These are phyloP conservation scores for Cheilosia urbana DNA, from an alignment of 2,888 invertebrate species.

Conservation along the genomic window DNA sequence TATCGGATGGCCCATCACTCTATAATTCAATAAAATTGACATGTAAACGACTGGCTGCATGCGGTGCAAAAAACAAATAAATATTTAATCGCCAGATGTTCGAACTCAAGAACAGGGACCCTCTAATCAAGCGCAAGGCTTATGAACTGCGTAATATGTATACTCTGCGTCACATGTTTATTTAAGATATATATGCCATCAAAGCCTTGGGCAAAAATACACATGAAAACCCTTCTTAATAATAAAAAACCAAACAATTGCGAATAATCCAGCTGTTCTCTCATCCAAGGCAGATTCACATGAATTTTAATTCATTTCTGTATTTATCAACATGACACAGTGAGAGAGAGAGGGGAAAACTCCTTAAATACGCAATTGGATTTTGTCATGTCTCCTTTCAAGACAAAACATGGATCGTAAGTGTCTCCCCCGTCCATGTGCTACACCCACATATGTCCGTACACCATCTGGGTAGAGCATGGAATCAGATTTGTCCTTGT, in stretches of 20 bases:
- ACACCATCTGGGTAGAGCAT: conserved; percentile 32
- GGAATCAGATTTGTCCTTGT: conserved; percentile 65
- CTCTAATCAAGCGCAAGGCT: too few species aligned
- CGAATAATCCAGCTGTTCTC: background rate
- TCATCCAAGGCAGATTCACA: conserved; percentile 10
- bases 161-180: too few species aligned
- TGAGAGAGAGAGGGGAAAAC: conserved; percentile 34
- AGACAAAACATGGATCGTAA: conserved; percentile 39
- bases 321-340: conserved; percentile 58
- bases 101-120: too few species aligned
- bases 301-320: conserved; percentile 58
- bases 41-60: too few species aligned
- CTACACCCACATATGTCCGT: background rate
- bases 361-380: conserved; percentile 24
- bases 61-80: too few species aligned
- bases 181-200: too few species aligned
- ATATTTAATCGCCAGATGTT: too few species aligned
- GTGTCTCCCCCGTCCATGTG: conserved; percentile 14
- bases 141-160: too few species aligned
- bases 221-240: conserved; percentile 2
- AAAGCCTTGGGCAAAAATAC: background rate
- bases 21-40: too few species aligned
- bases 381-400: conserved; percentile 31
- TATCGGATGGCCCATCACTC: too few species aligned
- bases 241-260: conserved; percentile 4